Percentiles rank a stretch among this genome's conserved stretches.
phyloP scores from a whole-genome alignment of 2,797 vertebrate genomes.

The Mionectes olivaceus region DNA sequence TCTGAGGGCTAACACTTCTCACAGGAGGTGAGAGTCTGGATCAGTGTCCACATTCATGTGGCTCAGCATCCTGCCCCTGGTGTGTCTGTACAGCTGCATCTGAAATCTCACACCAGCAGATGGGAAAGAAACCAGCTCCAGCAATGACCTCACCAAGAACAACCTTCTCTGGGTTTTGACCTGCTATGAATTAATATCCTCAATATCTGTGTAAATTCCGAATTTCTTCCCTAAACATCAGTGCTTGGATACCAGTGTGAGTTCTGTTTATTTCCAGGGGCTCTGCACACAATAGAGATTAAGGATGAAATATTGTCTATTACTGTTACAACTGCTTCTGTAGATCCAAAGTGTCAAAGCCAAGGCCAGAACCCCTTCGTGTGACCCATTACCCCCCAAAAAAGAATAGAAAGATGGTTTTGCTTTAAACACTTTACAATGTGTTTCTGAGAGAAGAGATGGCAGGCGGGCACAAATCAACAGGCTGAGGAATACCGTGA shows the following conservation, averaged over 20 bases:
- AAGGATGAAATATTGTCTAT: background rate
- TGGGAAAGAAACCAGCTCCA: background rate
- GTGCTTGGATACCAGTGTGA: background rate
- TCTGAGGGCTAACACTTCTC: background rate
- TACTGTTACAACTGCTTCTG: background rate
- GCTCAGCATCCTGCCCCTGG: background rate
- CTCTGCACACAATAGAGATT: background rate
- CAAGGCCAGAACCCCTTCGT: background rate
- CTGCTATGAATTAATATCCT: background rate
- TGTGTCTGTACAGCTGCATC: background rate
- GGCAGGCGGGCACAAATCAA: fast-evolving
- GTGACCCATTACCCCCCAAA: background rate
- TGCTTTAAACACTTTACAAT: background rate
- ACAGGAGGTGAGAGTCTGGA: background rate
- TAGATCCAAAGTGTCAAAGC: background rate
- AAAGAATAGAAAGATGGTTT: background rate
- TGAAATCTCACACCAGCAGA: background rate
- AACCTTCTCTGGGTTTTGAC: background rate
- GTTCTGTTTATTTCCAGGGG: background rate
- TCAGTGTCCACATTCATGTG: fast-evolving
- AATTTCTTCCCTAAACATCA: background rate
- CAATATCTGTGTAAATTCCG: background rate
- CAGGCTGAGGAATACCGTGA: background rate
- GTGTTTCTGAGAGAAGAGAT: background rate
- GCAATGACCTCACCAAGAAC: background rate